Evolutionary conservation across 2,888 invertebrate species (phyloP).

Genomic region (Drosophila setosimentum): DNA sequence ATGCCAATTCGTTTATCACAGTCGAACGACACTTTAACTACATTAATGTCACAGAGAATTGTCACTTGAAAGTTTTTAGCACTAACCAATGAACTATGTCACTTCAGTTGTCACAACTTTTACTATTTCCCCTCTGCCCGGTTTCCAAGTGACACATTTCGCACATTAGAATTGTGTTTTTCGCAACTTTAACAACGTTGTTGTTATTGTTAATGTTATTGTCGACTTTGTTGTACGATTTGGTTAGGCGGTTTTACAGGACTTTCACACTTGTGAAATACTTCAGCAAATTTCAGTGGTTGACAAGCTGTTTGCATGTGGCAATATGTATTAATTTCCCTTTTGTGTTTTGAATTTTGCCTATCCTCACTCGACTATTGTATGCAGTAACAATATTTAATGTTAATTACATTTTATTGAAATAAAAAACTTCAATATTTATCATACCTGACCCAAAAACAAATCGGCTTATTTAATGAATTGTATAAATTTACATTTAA

Average conservation of each 20-base stretch:
- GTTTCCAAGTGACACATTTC: conserved; percentile 66
- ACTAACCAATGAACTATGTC: conserved; percentile 35
- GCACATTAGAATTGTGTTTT: conserved; percentile 50
- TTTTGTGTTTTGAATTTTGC: not conserved
- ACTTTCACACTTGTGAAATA: conserved; percentile 32
- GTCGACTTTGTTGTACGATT: conserved; percentile 30
- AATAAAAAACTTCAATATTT: not conserved
- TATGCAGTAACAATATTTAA: not conserved
- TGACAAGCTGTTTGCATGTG: conserved; percentile 37
- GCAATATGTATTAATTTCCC: conserved; percentile 42
- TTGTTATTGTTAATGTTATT: conserved; percentile 5
- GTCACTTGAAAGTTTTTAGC: conserved; percentile 29
- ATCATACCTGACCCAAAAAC: not conserved
- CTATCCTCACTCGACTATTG: not conserved
- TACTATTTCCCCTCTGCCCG: conserved; percentile 23
- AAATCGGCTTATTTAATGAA: not conserved
- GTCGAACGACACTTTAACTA: conserved; percentile 11
- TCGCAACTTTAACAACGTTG: conserved; percentile 40
- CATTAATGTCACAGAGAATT: conserved; percentile 6
- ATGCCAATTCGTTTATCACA: conserved; percentile 5
- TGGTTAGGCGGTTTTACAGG: conserved; percentile 61
- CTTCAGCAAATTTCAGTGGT: conserved; percentile 21
- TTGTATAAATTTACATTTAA: not conserved
- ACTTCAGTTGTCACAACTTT: conserved; percentile 34
- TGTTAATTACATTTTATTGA: not conserved